These are phyloP conservation scores for Scatophagus argus DNA, from an alignment of 2,113 vertebrate species.

Conservation along the genomic window DNA sequence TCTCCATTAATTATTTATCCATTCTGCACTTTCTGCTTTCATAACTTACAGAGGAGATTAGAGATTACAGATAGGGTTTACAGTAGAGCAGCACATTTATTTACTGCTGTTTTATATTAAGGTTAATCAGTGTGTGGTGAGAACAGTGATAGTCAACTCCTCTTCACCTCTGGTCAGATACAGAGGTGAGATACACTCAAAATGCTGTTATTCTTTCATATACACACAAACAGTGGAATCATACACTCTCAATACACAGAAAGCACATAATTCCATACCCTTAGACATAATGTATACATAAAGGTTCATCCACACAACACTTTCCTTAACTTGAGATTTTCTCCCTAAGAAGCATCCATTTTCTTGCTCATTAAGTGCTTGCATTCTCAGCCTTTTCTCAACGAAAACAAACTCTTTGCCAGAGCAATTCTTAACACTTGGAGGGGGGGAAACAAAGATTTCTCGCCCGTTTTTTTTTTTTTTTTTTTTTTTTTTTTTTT, in stretches of 20 bases:
- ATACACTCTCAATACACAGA: not conserved
- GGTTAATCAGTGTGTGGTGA: not conserved
- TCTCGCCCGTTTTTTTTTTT: no score
- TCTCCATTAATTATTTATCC: conserved; percentile 43
- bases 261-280: not conserved
- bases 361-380: conserved; percentile 69
- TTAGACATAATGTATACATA: not conserved
- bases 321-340: conserved; percentile 31
- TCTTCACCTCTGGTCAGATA: not conserved
- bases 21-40: conserved; percentile 19
- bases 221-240: not conserved
- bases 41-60: conserved; percentile 26
- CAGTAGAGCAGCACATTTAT: conserved; percentile 19
- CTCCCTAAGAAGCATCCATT: conserved; percentile 38
- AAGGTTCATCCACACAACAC: not conserved
- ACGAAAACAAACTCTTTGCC: conserved; percentile 69
- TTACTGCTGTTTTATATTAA: conserved; percentile 32
- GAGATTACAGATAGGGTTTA: not conserved
- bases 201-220: not conserved
- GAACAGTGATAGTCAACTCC: not conserved
- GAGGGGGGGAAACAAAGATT: conserved; percentile 14
- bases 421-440: conserved; percentile 44
- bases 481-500: no score
- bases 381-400: conserved; percentile 49
- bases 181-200: no score